Percentiles rank a stretch among this genome's conserved stretches.
These are phyloP conservation scores for Symphodus melops DNA, from an alignment of 2,113 vertebrate species.

Conservation along the genomic window DNA sequence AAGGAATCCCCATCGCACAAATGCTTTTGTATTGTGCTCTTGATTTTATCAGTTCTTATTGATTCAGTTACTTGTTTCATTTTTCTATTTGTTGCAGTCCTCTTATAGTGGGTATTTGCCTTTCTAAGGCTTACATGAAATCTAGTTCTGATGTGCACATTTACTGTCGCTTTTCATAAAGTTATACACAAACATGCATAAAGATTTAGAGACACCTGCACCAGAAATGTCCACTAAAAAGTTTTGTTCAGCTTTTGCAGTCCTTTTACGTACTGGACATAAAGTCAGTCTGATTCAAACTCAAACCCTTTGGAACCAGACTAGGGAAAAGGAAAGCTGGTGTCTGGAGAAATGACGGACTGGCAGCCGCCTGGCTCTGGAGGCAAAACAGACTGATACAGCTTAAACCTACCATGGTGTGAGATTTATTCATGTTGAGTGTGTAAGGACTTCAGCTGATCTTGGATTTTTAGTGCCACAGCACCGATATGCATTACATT, in stretches of 20 bases:
- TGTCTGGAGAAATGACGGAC: slow-evolving; percentile 63
- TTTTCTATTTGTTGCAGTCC: slow-evolving; percentile 8
- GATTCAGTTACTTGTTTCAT: slow-evolving; percentile 17
- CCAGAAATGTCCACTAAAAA: background rate
- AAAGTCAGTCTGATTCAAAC: slow-evolving; percentile 41
- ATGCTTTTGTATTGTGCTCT: background rate
- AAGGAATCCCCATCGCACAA: background rate
- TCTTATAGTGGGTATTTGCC: slow-evolving; percentile 8
- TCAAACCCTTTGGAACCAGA: slow-evolving; percentile 48
- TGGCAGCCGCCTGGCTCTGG: slow-evolving; percentile 60
- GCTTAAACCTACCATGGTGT: slow-evolving; percentile 71
- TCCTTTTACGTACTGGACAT: slow-evolving; percentile 11
- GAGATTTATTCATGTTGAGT: slow-evolving; percentile 60
- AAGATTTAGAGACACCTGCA: slow-evolving; percentile 6
- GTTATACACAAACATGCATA: background rate
- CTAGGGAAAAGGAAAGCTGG: slow-evolving; percentile 27
- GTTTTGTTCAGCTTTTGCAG: slow-evolving; percentile 27
- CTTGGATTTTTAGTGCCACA: slow-evolving; percentile 16
- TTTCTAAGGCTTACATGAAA: background rate
- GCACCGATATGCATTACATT: slow-evolving; percentile 23
- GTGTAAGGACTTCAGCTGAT: slow-evolving; percentile 37
- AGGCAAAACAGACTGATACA: slow-evolving; percentile 55
- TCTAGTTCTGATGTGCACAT: background rate
- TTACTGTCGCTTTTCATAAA: background rate
- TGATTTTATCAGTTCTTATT: slow-evolving; percentile 9